Evolutionary conservation across 2,113 vertebrate genomes (phyloP).

Genomic region (Channa maculata): DNA sequence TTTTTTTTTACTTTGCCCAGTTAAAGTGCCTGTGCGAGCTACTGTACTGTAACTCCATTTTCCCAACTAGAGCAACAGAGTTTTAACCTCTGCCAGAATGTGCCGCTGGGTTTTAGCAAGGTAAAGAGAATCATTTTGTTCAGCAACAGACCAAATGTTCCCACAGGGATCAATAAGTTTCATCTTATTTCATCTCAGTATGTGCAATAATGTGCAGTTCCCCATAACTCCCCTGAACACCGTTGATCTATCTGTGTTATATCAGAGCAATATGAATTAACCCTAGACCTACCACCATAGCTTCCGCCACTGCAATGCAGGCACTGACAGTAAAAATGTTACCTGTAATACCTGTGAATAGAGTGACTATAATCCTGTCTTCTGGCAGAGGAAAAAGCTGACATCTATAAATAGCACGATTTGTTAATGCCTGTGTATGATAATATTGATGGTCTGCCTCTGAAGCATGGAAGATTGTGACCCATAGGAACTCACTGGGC

Average conservation of each 20-base stretch:
- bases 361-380: constrained; percentile 9
- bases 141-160: not conserved
- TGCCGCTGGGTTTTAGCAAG: not conserved
- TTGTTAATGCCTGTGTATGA: constrained; percentile 29
- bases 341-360: constrained; percentile 16
- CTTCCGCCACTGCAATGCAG: constrained; percentile 3
- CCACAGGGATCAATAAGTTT: constrained; percentile 4
- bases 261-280: not conserved
- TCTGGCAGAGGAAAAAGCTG: constrained; percentile 15
- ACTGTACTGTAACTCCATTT: not conserved
- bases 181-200: not conserved
- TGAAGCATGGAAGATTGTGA: constrained; percentile 48
- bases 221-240: not conserved
- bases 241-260: not conserved
- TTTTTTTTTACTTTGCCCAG: too few relatives aligned
- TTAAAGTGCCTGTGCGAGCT: too few relatives aligned
- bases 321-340: constrained; percentile 6
- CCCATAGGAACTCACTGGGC: not conserved
- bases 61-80: not conserved
- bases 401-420: constrained; percentile 59
- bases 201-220: constrained; percentile 4
- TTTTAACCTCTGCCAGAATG: constrained; percentile 1
- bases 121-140: not conserved
- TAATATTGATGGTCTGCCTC: constrained; percentile 31
- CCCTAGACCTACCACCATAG: not conserved